These are phyloP conservation scores for Pipistrellus nathusii DNA, from an alignment of 2,797 vertebrate species.

Conservation along the genomic window DNA sequence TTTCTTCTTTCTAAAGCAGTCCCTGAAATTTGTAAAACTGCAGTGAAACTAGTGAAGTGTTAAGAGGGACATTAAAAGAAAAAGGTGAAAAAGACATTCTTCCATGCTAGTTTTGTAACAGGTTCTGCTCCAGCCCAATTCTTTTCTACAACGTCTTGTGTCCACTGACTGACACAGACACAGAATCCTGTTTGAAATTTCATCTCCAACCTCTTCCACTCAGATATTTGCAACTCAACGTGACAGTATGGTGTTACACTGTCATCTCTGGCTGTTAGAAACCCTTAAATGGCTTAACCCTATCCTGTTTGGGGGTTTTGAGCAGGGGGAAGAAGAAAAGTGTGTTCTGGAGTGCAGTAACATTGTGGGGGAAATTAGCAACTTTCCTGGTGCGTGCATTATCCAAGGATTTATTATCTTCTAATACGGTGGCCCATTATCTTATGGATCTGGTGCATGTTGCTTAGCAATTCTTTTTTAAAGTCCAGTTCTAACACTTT, in stretches of 20 bases:
- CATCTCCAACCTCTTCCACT: constrained; percentile 48
- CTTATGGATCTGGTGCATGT: background rate
- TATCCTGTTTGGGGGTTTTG: background rate
- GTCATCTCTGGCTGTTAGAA: constrained; percentile 48
- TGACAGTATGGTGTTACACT: constrained; percentile 25
- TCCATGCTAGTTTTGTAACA: constrained; percentile 70
- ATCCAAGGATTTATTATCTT: constrained; percentile 59
- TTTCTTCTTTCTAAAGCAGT: constrained; percentile 69
- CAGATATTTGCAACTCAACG: constrained; percentile 53
- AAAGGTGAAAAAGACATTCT: background rate
- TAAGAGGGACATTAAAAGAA: constrained; percentile 61
- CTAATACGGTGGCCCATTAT: constrained; percentile 39
- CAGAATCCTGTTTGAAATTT: constrained; percentile 62
- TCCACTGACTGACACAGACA: constrained; percentile 35
- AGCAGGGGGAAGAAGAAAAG: background rate
- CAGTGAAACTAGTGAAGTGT: constrained; percentile 63
- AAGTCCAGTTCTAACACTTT: background rate
- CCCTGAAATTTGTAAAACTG: constrained; percentile 77
- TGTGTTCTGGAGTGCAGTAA: constrained; percentile 20
- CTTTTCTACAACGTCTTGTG: constrained; percentile 5
- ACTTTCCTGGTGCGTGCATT: background rate
- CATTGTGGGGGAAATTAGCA: background rate
- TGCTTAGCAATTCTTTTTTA: background rate
- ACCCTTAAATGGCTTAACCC: constrained; percentile 39
- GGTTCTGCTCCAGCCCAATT: constrained; percentile 60